Percentiles rank a stretch among this genome's conserved stretches.
Evolutionary conservation across 2,113 vertebrate species (phyloP).

Genomic region (Cyanistes caeruleus): DNA sequence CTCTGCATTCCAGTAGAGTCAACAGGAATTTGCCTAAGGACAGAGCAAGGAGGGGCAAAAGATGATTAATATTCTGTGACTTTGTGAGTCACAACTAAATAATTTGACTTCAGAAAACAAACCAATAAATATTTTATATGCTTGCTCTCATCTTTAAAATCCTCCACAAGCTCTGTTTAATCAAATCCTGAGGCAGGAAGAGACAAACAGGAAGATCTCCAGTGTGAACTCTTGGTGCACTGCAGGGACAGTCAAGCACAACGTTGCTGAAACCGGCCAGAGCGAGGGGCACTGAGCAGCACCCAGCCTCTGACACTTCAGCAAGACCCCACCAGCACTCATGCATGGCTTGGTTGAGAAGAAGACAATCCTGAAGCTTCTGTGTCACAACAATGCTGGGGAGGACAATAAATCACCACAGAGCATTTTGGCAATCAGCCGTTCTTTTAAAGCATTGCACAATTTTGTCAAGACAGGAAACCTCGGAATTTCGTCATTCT

Average conservation of each 20-base stretch:
- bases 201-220: neutral
- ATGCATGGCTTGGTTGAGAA: neutral
- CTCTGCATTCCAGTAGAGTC: neutral
- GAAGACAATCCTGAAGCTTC: neutral
- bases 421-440: neutral
- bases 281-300: neutral
- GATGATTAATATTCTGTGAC: neutral
- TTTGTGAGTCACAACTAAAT: neutral
- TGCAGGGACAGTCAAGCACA: neutral
- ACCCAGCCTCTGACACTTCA: neutral
- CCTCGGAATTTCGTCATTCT: neutral
- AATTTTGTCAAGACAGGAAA: conserved; percentile 34
- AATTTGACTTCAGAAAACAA: neutral
- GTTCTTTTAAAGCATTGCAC: conserved; percentile 5
- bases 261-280: accelerated
- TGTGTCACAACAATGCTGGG: neutral
- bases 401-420: neutral
- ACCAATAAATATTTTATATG: neutral
- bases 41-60: neutral
- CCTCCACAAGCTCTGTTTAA: neutral
- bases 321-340: neutral
- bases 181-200: neutral
- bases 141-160: neutral
- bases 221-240: neutral
- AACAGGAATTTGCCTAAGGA: neutral